A percentile compares a stretch with the other conserved stretches of the same genome.
These are phyloP conservation scores for Chirona hameri DNA, from an alignment of 2,888 invertebrate genomes.

Conservation along the genomic window DNA sequence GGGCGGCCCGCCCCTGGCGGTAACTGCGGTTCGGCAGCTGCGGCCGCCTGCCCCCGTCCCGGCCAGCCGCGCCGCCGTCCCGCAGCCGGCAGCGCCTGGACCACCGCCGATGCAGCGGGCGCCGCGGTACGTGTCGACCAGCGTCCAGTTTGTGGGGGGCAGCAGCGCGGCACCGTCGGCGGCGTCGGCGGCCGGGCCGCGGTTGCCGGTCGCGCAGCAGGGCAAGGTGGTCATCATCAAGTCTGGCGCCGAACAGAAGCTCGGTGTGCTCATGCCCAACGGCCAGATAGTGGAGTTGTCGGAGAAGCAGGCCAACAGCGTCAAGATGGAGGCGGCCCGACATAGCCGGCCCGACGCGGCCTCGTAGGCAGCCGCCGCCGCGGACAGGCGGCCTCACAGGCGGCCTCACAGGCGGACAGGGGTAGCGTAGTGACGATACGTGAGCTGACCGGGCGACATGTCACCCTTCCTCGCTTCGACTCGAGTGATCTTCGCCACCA, in stretches of 20 bases:
- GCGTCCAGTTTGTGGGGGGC: conserved; percentile 4
- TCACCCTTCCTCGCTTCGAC: neutral
- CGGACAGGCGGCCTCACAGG: neutral
- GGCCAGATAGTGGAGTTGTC: conserved; percentile 2
- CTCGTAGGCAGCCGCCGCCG: too few relatives aligned
- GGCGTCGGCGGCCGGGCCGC: neutral
- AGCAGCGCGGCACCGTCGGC: neutral
- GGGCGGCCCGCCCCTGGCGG: too few relatives aligned
- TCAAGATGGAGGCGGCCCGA: neutral
- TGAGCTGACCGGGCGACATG: neutral
- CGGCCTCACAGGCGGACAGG: neutral
- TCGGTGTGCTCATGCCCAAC: conserved; percentile 6
- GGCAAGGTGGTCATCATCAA: conserved; percentile 27
- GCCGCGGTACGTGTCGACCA: neutral
- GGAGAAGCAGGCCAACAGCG: neutral
- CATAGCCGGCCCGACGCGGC: too few relatives aligned
- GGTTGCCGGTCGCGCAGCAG: neutral
- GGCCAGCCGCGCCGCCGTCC: too few relatives aligned
- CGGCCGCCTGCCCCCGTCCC: neutral
- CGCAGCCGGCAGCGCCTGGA: too few relatives aligned
- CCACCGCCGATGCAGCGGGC: conserved; percentile 30
- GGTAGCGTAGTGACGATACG: neutral
- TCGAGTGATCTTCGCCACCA: neutral
- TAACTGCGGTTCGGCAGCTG: neutral
- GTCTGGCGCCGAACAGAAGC: conserved; percentile 3